A percentile compares a stretch with the other conserved stretches of the same genome.
Conservation (phyloP, 2,797 vertebrate species). For the Spea hammondii region DNA sequence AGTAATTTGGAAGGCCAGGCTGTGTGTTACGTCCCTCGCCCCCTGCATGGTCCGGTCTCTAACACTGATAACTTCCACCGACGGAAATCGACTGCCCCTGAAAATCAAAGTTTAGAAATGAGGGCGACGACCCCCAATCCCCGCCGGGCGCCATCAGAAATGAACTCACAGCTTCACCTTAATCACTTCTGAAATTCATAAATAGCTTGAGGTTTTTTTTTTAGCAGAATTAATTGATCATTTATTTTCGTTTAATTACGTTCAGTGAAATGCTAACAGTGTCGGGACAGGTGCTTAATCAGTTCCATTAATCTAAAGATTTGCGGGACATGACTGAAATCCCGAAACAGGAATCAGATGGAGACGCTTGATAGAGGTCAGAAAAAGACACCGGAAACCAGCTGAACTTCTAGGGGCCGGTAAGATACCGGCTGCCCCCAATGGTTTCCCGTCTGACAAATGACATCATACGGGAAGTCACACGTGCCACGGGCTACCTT, state of each 20-base stretch:
- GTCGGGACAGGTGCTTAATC: conserved; percentile 39
- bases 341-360: conserved; percentile 10
- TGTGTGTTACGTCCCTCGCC: conserved; percentile 81
- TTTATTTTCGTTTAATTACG: conserved; percentile 48
- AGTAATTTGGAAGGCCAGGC: conserved; percentile 84
- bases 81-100: conserved; percentile 77
- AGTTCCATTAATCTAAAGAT: conserved; percentile 25
- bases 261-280: conserved; percentile 12
- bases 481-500: no score
- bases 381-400: no score
- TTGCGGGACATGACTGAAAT: conserved; percentile 10
- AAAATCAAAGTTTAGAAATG: conserved; percentile 44
- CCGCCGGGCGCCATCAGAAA: conserved; percentile 18
- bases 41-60: conserved; percentile 92
- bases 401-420: no score
- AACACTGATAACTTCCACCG: conserved; percentile 87
- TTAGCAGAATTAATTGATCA: conserved; percentile 18
- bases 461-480: no score
- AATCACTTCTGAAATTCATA: conserved; percentile 22
- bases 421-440: no score
- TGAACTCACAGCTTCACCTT: conserved; percentile 1
- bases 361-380: background rate
- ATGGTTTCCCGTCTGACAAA: no score
- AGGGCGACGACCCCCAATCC: background rate
- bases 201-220: conserved; percentile 21